Conservation (phyloP, 2,888 invertebrate genomes). For the Apotomis betuletana region DNA sequence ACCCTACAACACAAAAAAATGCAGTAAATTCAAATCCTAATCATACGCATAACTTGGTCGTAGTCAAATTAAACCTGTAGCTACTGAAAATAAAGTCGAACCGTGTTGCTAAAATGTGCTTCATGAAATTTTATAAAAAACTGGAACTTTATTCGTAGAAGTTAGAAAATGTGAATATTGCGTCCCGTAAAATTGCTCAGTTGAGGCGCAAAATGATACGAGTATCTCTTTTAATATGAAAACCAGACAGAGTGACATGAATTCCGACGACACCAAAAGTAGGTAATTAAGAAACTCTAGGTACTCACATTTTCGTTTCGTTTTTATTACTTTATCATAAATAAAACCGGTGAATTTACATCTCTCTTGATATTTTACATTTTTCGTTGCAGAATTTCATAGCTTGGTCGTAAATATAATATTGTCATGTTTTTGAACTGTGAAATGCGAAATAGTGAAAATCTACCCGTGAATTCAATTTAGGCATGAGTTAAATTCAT, state of each 20-base stretch:
- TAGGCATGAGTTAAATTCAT: too few species aligned
- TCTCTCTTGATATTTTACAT: neutral
- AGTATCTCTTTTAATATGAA: constrained; percentile 28
- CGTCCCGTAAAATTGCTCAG: constrained; percentile 27
- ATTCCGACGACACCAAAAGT: constrained; percentile 17
- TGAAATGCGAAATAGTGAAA: too few species aligned
- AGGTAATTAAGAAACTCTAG: constrained; percentile 24
- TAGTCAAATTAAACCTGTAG: too few species aligned
- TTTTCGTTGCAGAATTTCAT: too few species aligned
- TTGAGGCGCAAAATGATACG: constrained; percentile 14
- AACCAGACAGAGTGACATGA: constrained; percentile 24
- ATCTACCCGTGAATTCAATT: too few species aligned
- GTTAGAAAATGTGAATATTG: constrained; percentile 20
- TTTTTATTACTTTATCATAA: constrained; percentile 13
- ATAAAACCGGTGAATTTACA: constrained; percentile 3
- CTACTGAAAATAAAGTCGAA: neutral
- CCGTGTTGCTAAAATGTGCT: constrained; percentile 6
- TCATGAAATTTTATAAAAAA: constrained; percentile 1
- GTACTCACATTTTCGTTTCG: constrained; percentile 8
- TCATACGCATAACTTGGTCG: too few species aligned
- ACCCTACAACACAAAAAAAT: too few species aligned
- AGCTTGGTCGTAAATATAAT: too few species aligned
- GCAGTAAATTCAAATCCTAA: too few species aligned
- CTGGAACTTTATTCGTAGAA: constrained; percentile 1
- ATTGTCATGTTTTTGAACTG: too few species aligned